Percentiles rank a stretch among this genome's conserved stretches.
phyloP scores from a whole-genome alignment of 2,113 vertebrate species.

The Dendrocopos noguchii region DNA sequence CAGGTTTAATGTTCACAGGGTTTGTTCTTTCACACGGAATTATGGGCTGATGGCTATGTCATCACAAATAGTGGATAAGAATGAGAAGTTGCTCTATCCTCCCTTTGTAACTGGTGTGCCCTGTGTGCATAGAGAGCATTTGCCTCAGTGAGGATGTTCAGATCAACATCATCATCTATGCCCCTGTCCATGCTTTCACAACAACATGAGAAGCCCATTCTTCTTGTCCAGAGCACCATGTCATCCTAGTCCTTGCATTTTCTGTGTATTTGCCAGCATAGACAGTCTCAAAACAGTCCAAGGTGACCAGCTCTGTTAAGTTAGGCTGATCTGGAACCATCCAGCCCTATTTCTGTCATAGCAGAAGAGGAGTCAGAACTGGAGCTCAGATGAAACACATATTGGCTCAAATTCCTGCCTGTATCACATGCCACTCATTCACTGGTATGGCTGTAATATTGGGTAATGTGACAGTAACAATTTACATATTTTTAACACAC shows the following conservation, averaged over 20 bases:
- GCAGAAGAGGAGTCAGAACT: background rate
- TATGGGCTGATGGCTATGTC: background rate
- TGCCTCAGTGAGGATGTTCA: background rate
- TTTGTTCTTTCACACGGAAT: background rate
- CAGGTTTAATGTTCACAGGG: background rate
- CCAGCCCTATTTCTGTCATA: background rate
- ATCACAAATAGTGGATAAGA: background rate
- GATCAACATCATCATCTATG: background rate
- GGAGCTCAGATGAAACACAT: background rate
- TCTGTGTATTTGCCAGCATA: background rate
- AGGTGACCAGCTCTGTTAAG: background rate
- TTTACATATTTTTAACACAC: background rate
- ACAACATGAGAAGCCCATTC: background rate
- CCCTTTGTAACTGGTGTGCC: background rate
- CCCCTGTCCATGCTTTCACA: background rate
- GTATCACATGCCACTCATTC: background rate
- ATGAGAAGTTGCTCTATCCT: background rate
- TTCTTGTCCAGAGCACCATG: background rate
- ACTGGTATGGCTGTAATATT: background rate
- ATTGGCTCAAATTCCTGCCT: background rate
- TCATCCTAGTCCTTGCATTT: background rate
- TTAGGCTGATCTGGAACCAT: background rate
- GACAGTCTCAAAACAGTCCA: background rate
- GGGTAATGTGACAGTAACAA: background rate
- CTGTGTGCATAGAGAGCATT: rapidly evolving